Conservation (phyloP, 2,888 invertebrate genomes). For the Eupithecia subumbrata region DNA sequence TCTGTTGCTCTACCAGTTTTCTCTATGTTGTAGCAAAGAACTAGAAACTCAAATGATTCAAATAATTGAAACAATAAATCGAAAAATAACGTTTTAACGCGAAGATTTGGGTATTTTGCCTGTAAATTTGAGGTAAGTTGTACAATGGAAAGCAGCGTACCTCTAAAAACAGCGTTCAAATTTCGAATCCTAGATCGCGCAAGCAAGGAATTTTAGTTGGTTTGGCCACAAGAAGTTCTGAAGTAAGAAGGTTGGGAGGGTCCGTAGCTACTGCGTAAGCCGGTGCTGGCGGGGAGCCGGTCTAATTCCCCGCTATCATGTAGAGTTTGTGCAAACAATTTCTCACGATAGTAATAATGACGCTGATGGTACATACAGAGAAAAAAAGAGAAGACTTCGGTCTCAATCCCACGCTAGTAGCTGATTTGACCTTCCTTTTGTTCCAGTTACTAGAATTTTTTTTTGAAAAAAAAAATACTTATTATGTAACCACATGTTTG, state of each 20-base stretch:
- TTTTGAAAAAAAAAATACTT: too few species aligned
- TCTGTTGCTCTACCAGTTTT: background rate
- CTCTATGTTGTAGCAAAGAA: background rate
- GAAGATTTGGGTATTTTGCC: background rate
- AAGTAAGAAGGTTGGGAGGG: conserved; percentile 2
- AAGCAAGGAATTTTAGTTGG: background rate
- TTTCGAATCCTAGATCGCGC: conserved; percentile 26
- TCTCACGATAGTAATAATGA: background rate
- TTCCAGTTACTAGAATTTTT: background rate
- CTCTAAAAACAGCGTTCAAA: background rate
- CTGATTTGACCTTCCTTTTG: conserved; percentile 27
- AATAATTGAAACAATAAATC: background rate
- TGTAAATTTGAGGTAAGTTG: background rate
- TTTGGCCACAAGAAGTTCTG: background rate
- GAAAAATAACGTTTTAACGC: too few species aligned
- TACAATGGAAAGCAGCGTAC: background rate
- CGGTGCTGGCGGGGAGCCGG: conserved; percentile 29
- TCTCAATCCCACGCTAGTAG: conserved; percentile 28
- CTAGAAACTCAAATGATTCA: too few species aligned
- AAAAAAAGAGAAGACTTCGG: background rate
- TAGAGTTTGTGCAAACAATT: too few species aligned
- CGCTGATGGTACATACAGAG: too few species aligned
- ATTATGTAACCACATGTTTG: too few species aligned
- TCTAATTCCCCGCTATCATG: background rate
- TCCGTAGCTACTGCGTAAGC: conserved; percentile 31